These are phyloP conservation scores for Drosophila guanche DNA, from an alignment of 1,140 invertebrate genomes.

Conservation along the genomic window DNA sequence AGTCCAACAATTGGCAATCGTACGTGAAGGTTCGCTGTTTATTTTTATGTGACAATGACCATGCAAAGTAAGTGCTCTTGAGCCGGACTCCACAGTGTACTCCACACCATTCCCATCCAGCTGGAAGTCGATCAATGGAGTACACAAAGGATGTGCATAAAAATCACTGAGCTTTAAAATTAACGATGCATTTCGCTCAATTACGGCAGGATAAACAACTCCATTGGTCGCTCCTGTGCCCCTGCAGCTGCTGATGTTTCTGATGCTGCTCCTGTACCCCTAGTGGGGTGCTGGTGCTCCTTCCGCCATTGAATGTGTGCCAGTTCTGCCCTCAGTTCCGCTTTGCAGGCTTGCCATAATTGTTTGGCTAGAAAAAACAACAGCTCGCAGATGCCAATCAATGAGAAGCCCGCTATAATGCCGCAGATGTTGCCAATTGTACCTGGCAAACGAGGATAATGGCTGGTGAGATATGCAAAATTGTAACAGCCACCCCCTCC, in stretches of 20 bases:
- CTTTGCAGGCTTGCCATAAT: constrained; percentile 70
- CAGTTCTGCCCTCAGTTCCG: constrained; percentile 55
- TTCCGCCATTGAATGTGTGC: constrained; percentile 25
- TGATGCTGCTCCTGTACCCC: constrained; percentile 32
- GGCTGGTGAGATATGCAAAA: constrained; percentile 35
- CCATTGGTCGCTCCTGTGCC: constrained; percentile 30
- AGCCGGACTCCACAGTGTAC: constrained; percentile 49
- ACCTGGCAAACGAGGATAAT: constrained; percentile 53
- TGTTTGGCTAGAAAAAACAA: constrained; percentile 79
- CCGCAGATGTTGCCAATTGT: constrained; percentile 81
- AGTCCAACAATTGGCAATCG: constrained; percentile 23
- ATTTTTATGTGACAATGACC: constrained; percentile 80
- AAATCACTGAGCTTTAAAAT: constrained; percentile 82
- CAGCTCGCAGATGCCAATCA: constrained; percentile 80
- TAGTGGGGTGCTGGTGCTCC: constrained; percentile 9
- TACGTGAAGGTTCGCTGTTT: constrained; percentile 54
- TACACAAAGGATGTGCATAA: constrained; percentile 56
- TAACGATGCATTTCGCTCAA: constrained; percentile 64
- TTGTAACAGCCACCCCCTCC: constrained; percentile 8
- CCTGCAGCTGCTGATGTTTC: constrained; percentile 27
- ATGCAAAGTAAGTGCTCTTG: constrained; percentile 80
- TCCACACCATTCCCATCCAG: neutral
- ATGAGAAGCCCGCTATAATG: constrained; percentile 81
- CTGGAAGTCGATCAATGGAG: constrained; percentile 7
- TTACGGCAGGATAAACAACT: constrained; percentile 59